A percentile compares a stretch with the other conserved stretches of the same genome.
Conservation (phyloP, 2,888 invertebrate genomes). For the Xylophagus ater region DNA sequence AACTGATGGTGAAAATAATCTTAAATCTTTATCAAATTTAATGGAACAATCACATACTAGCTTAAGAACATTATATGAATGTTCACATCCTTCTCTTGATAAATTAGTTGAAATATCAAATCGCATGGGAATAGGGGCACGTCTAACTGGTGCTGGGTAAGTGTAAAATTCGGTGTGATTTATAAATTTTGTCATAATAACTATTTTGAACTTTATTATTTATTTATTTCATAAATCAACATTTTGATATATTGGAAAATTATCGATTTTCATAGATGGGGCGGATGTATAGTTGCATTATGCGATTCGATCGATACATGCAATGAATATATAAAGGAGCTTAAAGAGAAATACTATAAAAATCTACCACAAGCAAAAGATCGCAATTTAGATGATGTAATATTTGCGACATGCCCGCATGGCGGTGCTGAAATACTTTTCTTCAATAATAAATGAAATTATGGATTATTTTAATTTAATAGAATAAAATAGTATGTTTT, state of each 20-base stretch:
- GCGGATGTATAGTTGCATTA: slow-evolving; percentile 83
- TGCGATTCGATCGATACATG: slow-evolving; percentile 47
- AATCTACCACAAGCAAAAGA: slow-evolving; percentile 43
- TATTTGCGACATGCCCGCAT: slow-evolving; percentile 55
- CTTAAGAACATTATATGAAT: slow-evolving; percentile 76
- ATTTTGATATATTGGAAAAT: background rate
- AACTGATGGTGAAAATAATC: slow-evolving; percentile 33
- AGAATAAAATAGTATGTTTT: too few species aligned
- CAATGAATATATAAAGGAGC: slow-evolving; percentile 51
- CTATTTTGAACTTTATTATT: background rate
- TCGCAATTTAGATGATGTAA: slow-evolving; percentile 42
- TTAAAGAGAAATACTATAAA: slow-evolving; percentile 61
- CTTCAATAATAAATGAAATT: too few species aligned
- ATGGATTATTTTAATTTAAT: too few species aligned
- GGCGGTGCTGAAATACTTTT: slow-evolving; percentile 34
- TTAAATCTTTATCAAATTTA: slow-evolving; percentile 58
- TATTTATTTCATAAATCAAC: background rate
- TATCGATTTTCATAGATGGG: slow-evolving; percentile 61
- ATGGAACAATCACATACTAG: slow-evolving; percentile 88
- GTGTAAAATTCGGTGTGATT: slow-evolving; percentile 8
- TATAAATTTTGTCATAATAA: too few species aligned
- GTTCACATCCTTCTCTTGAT: slow-evolving; percentile 84
- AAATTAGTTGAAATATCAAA: slow-evolving; percentile 62
- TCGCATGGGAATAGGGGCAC: slow-evolving; percentile 60
- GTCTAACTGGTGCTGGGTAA: slow-evolving; percentile 89